Evolutionary conservation across 2,113 vertebrate genomes (phyloP).

Genomic region (Dipodomys stephensi): DNA sequence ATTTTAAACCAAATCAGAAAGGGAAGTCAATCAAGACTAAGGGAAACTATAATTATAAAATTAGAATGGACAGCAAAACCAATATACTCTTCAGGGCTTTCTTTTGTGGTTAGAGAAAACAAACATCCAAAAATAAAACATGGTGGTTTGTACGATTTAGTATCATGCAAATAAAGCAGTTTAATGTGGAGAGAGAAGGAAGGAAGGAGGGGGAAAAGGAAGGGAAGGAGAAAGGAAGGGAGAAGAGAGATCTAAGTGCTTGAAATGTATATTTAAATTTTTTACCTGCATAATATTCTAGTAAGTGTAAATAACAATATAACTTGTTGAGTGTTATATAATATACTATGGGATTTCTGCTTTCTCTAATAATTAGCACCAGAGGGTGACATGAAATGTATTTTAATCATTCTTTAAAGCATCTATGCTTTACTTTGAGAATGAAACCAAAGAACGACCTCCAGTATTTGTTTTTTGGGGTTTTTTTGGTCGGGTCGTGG

Average conservation of each 20-base stretch:
- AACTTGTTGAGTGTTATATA: constrained; percentile 5
- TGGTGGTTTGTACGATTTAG: too few relatives aligned
- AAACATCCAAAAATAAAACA: constrained; percentile 24
- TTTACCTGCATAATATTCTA: constrained; percentile 32
- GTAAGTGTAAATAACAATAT: constrained; percentile 17
- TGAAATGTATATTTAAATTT: constrained; percentile 25
- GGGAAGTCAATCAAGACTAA: constrained; percentile 15
- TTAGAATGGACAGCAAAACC: not conserved
- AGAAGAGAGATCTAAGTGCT: not conserved
- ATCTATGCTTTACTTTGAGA: constrained; percentile 33
- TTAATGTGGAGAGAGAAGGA: too few relatives aligned
- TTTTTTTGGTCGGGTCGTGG: too few relatives aligned
- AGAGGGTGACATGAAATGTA: not conserved
- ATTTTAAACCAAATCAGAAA: constrained; percentile 55
- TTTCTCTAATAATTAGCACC: not conserved
- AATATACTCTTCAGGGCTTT: constrained; percentile 7
- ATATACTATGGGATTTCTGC: not conserved
- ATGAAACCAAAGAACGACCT: constrained; percentile 39
- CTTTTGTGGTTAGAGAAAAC: constrained; percentile 2
- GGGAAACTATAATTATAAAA: not conserved
- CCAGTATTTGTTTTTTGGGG: not conserved
- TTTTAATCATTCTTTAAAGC: not conserved
- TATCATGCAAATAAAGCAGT: too few relatives aligned
- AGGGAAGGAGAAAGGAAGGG: not conserved
- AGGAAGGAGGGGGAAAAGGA: too few relatives aligned